Conservation (phyloP, 2,113 vertebrate genomes). For the Tauraco erythrolophus region DNA sequence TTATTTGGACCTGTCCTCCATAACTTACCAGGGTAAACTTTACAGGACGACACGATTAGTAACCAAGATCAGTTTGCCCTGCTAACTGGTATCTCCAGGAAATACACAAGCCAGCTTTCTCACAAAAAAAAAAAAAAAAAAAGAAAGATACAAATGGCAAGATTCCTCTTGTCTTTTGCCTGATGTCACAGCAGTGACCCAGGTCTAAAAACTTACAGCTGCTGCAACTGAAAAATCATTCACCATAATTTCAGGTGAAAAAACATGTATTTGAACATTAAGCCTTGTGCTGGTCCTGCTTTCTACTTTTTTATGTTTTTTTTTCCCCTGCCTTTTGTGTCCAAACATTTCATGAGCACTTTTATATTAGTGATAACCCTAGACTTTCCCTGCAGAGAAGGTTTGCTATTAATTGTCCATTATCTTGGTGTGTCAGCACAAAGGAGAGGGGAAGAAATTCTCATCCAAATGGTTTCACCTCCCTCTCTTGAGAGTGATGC, state of each 20-base stretch:
- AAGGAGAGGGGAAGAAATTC: conserved; percentile 68
- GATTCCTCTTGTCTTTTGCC: background rate
- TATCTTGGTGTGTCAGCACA: conserved; percentile 82
- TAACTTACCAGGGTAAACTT: background rate
- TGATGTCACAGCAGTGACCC: background rate
- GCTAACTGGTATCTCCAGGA: background rate
- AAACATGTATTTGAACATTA: background rate
- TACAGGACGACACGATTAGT: background rate
- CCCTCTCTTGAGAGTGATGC: conserved; percentile 81
- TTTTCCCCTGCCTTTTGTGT: conserved; percentile 11
- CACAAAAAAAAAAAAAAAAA: too few species aligned
- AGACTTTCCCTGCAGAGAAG: conserved; percentile 69
- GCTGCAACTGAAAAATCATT: background rate
- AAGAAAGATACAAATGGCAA: background rate
- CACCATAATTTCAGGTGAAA: conserved; percentile 22
- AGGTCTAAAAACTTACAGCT: conserved; percentile 12
- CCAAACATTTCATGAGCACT: conserved; percentile 49
- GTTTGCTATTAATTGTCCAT: conserved; percentile 80
- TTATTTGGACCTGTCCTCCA: background rate
- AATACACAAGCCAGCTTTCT: background rate
- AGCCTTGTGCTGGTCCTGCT: background rate
- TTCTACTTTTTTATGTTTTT: conserved; percentile 30
- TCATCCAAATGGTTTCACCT: conserved; percentile 76
- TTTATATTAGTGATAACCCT: conserved; percentile 74
- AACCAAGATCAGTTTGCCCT: background rate